These are phyloP conservation scores for Prinia subflava DNA, from an alignment of 2,113 vertebrate genomes.

Conservation along the genomic window DNA sequence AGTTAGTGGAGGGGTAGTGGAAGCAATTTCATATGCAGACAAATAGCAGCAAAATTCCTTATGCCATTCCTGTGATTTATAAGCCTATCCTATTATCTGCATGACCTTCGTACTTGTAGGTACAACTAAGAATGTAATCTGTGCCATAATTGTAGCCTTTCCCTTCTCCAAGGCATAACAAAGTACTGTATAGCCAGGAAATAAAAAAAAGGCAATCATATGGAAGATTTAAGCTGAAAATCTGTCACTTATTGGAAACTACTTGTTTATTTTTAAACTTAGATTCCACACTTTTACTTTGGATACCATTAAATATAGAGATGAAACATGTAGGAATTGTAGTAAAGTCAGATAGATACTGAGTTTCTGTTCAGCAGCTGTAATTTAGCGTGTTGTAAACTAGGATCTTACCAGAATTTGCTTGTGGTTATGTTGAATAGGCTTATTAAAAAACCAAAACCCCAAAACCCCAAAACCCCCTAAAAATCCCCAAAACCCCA, in stretches of 20 bases:
- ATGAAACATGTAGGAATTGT: background rate
- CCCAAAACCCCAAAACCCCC: too few relatives aligned
- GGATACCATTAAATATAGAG: background rate
- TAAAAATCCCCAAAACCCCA: background rate
- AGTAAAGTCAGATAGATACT: background rate
- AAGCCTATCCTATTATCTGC: background rate
- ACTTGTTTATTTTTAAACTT: background rate
- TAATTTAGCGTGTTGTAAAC: background rate
- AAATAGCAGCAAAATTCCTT: background rate
- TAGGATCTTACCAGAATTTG: background rate
- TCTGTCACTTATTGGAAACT: background rate
- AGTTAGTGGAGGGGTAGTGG: background rate
- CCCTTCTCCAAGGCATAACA: background rate
- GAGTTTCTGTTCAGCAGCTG: background rate
- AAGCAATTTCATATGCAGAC: background rate
- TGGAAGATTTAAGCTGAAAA: background rate
- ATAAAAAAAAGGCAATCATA: background rate
- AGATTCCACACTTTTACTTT: background rate
- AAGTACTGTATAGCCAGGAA: background rate
- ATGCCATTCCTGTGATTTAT: background rate
- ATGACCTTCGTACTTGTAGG: background rate
- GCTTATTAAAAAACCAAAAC: background rate
- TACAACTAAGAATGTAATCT: background rate
- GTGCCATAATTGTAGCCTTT: background rate
- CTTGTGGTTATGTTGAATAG: background rate